These are phyloP conservation scores for Mesorhabditis spiculigera DNA, from an alignment of 2,888 invertebrate species.

Conservation along the genomic window DNA sequence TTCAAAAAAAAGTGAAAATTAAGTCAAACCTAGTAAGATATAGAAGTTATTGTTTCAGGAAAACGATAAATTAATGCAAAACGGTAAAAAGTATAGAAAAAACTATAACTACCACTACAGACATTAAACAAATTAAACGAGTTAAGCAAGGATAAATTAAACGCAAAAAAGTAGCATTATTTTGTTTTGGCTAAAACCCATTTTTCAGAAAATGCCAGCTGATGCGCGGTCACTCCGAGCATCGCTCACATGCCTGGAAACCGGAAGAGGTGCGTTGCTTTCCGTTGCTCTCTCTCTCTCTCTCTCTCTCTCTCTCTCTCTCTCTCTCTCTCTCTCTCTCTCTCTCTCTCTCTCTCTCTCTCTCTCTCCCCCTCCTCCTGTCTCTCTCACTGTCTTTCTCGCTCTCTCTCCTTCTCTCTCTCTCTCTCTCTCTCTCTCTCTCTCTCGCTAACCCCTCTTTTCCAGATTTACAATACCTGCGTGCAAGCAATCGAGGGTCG, in stretches of 20 bases:
- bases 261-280: conserved; percentile 29
- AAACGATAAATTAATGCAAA: neutral
- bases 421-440: neutral
- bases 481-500: conserved; percentile 41
- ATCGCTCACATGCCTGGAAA: conserved; percentile 42
- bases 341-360: neutral
- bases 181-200: too few relatives aligned
- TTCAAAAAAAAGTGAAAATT: too few relatives aligned
- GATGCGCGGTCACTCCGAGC: conserved; percentile 42
- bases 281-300: neutral
- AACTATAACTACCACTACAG: neutral
- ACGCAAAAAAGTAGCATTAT: too few relatives aligned
- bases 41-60: too few relatives aligned
- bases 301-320: neutral
- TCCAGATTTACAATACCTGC: conserved; percentile 19
- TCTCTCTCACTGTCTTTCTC: neutral
- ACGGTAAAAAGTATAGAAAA: neutral
- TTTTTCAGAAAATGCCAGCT: conserved; percentile 41
- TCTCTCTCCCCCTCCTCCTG: neutral
- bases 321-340: conserved; percentile 9
- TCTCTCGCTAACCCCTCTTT: neutral
- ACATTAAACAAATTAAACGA: neutral
- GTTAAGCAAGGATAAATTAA: too few relatives aligned
- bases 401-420: conserved; percentile 3
- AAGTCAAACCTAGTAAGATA: too few relatives aligned